Base-by-base conservation (phyloP, 2,888 invertebrate genomes). In the Tupiocoris notatus region DNA sequence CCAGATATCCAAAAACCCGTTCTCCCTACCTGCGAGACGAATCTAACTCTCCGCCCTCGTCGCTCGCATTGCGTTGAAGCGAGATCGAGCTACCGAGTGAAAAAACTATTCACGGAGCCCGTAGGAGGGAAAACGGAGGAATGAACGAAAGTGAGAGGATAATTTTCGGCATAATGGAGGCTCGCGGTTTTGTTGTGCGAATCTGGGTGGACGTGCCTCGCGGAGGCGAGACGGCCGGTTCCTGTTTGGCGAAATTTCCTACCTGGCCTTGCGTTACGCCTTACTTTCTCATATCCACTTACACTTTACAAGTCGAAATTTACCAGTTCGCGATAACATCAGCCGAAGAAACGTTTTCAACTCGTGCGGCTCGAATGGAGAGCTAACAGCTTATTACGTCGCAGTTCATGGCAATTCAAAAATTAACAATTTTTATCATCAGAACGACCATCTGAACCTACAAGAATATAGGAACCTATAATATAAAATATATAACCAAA, bases 151-250 rank as follows among this genome's bases (percentile, higher is more conserved):
- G 70, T 61, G 70, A 70, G 70, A 70, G 70, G 70, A 58, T 70
- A 70, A 70, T 70, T 70, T 70, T 61, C 70, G 70, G 59, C 70
- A 58, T 70, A 70, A 70, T 70, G 70, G 70, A 59, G 54, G 23
- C 70, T 58, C 70, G 58, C 61, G 70, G 70, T 58, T 70, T 70
- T 58, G 70, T 70, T 61, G 17, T 25, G 59, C 70, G 54, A 70
- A 59, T 61, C 59, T 23, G 7, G 61, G 17, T 6, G 61, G 70
- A 70, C 70, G 70, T 70, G 70, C 61, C 21, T 67, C 20, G 22
- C 39, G 18, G 57, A 1, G 57, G 6, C 59, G 7, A 59, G 16
- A n/a, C 3, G 17, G 17, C 17, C 59, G 56, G 57, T 57, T 67
- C 67, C 54, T 67, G 67, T 21, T 21, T 25, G 54, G 65, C 39